Evolutionary conservation across 2,113 vertebrate species (phyloP), one percentile per base, ranked within the genome.

Genomic region (Atrichornis clamosus): DNA sequence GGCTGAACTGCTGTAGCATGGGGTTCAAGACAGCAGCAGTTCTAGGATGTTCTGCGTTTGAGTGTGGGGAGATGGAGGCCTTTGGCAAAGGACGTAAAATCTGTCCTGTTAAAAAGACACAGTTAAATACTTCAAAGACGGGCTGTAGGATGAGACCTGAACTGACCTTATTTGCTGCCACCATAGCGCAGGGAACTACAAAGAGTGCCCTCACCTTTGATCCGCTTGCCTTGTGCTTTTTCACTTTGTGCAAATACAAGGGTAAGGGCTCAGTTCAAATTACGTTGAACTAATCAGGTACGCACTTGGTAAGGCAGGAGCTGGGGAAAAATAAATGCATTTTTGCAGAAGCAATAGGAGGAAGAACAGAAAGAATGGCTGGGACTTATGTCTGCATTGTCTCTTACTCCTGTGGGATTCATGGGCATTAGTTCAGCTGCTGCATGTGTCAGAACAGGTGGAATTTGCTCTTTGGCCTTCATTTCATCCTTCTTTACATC

Each of bases 401-500:
- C 22, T 59, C 28, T 70, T 37, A 15, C 17, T 53, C 21, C 27
- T 55, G 15, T 56, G 28, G 64, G 75, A 64, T 73, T 94, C 49
- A 23, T 26, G 46, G 33, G 4, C 37, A 5, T 96, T 91, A 55
- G 44, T 92, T 94, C 95, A 95, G 88, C 76, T 95, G 90, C 60
- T 87, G 35, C 2, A 1, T 77, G 33, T 78, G 79, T 87, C 92
- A 60, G n/a, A 84, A 78, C 88, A 94, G 84, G 72, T 75, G 88
- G 72, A 47, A 86, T 92, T 90, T 93, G 90, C 88, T 90, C 90
- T 93, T 88, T 89, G 52, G 73, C 86, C 73, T 84, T 81, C 0
- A 0, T 50, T 91, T 93, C 59, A 77, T 83, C 35, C 55, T 87
- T 83, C 63, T 85, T 86, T 59, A 63, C 23, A 13, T 80, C 39